Evolutionary conservation across 2,888 invertebrate genomes (phyloP), one percentile per base, ranked within the genome.

Genomic region (Pseudoips prasinana): DNA sequence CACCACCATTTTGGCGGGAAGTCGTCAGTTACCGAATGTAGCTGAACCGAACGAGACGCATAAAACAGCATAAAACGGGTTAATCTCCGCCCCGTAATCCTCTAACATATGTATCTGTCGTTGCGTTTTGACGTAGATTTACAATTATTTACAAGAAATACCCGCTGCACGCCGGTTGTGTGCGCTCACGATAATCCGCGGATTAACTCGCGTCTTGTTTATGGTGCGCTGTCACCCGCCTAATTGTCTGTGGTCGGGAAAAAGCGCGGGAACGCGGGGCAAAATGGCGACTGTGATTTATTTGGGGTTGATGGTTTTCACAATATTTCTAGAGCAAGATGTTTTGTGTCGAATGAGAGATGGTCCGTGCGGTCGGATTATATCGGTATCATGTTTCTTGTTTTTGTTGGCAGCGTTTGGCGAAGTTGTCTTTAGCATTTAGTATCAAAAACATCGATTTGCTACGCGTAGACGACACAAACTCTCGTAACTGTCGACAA

Each of bases 71-170:
- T 60, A 67, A 81, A 87, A 86, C 85, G 86, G 85, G 85, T 87
- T 86, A 86, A 82, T 83, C 80, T 64, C 46, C n/a, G n/a, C n/a
- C 57, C 58, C 46, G 58, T 87, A 84, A 87, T 86, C 87, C 84
- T n/a, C n/a, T 68, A 75, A 89, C 88, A 85, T 86, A 87, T 88
- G 89, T 86, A 82, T 72, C 70, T 78, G 84, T 84, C 84, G 75
- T 76, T 80, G 71, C 73, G 76, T 86, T 85, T 86, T 85, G 89
- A 89, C 89, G 65, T 76, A 85, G 89, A 89, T 89, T 89, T 89
- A 89, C 88, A 86, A 82, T 87, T 89, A 89, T 89, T 89, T 87
- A 84, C 78, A 70, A 72, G 81, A 75, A 79, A 73, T 63, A 55
- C 69, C 58, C 59, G 58, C 58, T 59, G n/a, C n/a, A n/a, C n/a